Conservation (phyloP, 2,888 invertebrate species). For the Drosophila pseudotalamancana region DNA sequence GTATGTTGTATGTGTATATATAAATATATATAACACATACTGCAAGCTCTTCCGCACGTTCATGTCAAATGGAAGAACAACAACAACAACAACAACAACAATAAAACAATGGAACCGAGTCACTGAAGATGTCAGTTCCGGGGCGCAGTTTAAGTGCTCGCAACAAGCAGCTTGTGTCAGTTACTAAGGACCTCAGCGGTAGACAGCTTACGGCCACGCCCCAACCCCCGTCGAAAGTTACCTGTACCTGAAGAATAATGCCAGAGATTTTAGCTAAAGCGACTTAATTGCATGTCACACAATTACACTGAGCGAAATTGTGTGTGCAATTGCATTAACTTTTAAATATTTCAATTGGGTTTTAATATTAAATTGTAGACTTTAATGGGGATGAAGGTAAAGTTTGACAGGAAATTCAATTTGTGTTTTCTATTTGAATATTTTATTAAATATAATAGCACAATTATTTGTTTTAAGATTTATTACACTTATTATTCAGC, state of each 20-base stretch:
- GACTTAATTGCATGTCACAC: conserved; percentile 41
- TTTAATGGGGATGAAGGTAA: too few relatives aligned
- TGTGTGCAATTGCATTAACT: too few relatives aligned
- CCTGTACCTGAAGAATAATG: conserved; percentile 28
- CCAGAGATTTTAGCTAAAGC: conserved; percentile 44
- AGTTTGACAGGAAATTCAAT: too few relatives aligned
- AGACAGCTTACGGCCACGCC: conserved; percentile 11
- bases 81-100: background rate
- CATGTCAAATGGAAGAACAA: conserved; percentile 58
- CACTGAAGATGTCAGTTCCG: conserved; percentile 54
- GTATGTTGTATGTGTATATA: background rate
- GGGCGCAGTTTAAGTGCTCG: conserved; percentile 46
- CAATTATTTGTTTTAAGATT: background rate
- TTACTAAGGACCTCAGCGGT: conserved; percentile 35
- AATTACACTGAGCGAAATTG: conserved; percentile 26
- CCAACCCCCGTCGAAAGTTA: conserved; percentile 2
- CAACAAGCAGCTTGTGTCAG: conserved; percentile 58
- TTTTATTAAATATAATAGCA: too few relatives aligned
- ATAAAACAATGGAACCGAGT: conserved; percentile 53
- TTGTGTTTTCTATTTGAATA: too few relatives aligned
- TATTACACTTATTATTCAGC: too few relatives aligned
- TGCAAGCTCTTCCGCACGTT: conserved; percentile 80
- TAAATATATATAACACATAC: conserved; percentile 52
- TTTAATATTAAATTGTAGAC: too few relatives aligned
- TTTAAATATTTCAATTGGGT: too few relatives aligned